A percentile compares a stretch with the other conserved stretches of the same genome.
Evolutionary conservation across 1,140 invertebrate genomes (phyloP).

Genomic region (Oncopodura yosiiana): DNA sequence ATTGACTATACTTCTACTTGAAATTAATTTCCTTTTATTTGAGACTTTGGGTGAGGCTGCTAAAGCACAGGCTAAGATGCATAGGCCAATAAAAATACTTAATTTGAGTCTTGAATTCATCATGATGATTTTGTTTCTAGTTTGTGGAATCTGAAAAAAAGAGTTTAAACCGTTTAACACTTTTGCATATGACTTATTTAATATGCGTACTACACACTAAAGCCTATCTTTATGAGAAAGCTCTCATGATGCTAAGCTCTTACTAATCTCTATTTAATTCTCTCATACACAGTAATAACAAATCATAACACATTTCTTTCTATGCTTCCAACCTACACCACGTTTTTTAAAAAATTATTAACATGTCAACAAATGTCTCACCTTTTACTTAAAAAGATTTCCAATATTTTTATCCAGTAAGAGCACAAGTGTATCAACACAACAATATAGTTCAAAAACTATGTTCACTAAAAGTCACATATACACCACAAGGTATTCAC

Average conservation of each 20-base stretch:
- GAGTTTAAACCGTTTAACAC: neutral
- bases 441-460: no score
- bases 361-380: no score
- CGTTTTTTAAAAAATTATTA: no score
- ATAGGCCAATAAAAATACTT: constrained; percentile 19
- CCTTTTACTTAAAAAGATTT: no score
- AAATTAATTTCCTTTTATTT: neutral
- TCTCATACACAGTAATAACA: neutral
- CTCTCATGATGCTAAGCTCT: neutral
- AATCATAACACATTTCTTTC: neutral
- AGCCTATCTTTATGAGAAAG: no score
- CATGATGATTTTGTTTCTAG: no score
- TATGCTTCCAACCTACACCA: no score
- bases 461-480: no score
- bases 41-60: constrained; percentile 20
- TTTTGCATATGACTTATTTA: neutral
- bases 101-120: constrained; percentile 28
- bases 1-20: neutral
- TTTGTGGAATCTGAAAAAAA: neutral
- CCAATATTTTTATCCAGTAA: no score
- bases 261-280: neutral
- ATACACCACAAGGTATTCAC: no score
- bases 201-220: no score
- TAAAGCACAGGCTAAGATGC: constrained; percentile 19
- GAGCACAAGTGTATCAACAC: no score